Evolutionary conservation across 2,888 invertebrate species (phyloP).

Genomic region (Hedya salicella): DNA sequence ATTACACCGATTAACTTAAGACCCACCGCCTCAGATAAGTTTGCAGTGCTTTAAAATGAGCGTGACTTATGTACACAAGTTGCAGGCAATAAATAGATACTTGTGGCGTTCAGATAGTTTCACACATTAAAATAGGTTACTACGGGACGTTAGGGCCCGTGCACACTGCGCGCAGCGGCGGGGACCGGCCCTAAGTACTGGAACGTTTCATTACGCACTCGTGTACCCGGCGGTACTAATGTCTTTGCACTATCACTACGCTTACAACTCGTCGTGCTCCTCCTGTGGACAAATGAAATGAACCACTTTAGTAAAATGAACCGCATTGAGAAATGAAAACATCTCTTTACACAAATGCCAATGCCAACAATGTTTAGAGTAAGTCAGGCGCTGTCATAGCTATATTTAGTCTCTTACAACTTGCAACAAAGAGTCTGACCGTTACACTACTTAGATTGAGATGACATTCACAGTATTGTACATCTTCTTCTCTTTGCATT

Average conservation of each 20-base stretch:
- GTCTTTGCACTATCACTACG: constrained; percentile 66
- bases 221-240: constrained; percentile 64
- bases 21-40: constrained; percentile 3
- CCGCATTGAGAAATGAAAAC: background rate
- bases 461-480: no score
- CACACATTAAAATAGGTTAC: constrained; percentile 26
- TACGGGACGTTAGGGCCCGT: constrained; percentile 33
- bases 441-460: no score
- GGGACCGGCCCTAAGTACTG: constrained; percentile 19
- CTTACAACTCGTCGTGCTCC: constrained; percentile 81
- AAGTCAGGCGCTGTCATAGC: no score
- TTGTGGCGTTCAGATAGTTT: constrained; percentile 31
- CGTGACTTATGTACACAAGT: constrained; percentile 43
- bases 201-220: constrained; percentile 47
- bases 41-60: constrained; percentile 32
- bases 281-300: constrained; percentile 69
- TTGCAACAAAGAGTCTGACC: no score
- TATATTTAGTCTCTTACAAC: no score
- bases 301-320: background rate
- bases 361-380: no score
- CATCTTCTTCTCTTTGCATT: no score
- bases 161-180: constrained; percentile 10
- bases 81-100: constrained; percentile 40
- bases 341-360: no score
- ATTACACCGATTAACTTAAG: background rate